Evolutionary conservation across 2,797 vertebrate genomes (phyloP), one percentile per base, ranked within the genome.

Genomic region (Malacoctenus gilli): DNA sequence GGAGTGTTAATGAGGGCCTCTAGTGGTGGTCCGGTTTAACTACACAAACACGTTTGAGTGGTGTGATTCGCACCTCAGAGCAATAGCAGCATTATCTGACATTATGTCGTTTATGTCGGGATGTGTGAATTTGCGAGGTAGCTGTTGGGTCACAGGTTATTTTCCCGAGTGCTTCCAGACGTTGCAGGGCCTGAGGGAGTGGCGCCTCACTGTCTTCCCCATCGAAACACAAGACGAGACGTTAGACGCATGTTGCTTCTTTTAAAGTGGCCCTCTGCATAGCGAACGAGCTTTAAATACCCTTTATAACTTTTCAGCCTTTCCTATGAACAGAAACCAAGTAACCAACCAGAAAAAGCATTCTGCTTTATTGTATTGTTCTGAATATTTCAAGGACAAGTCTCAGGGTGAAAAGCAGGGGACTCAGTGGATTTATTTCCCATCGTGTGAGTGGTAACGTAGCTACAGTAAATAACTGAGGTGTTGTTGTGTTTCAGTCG

Each of bases 361-460:
- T 57, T 46, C 56, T 56, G 60, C 77, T 88, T 88, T 89, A 86
- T 85, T 86, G 63, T 72, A 58, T 41, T 68, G 39, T 60, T 69
- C 66, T 43, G 56, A 71, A 62, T 70, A 79, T 28, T 63, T 75
- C 50, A 67, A 75, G 67, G 63, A 87, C 65, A 81, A 55, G 84
- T 52, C 50, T 60, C 74, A 74, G 46, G 47, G 73, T 84, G 83
- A 82, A 80, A 82, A 87, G 87, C 85, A 81, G 82, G n/a, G 56
- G 75, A 75, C 72, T 73, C 22, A 53, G 54, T 68, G 75, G 64
- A 59, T 80, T 79, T 51, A 75, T 58, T 79, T 63, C 71, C 60
- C 18, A n/a, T 53, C 48, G 23, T 67, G 43, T 73, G 59, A 59
- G 60, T 65, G 68, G 54, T 57, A 60, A 66, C 16, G 41, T 40